phyloP scores from a whole-genome alignment of 2,113 vertebrate genomes.

The Serinus canaria region DNA sequence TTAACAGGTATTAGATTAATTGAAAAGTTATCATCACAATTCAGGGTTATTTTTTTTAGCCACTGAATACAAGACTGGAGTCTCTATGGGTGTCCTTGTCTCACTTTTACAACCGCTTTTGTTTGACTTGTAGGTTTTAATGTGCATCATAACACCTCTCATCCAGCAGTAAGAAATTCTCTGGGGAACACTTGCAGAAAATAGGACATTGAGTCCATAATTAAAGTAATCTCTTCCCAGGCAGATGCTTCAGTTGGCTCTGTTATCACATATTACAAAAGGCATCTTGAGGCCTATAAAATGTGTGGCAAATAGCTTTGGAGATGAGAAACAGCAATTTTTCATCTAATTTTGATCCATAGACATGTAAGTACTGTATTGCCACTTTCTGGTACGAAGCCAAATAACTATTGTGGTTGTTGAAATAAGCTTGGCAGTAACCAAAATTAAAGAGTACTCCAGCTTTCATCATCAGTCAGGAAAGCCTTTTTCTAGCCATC shows the following conservation, averaged over 20 bases:
- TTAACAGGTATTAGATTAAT: conserved; percentile 48
- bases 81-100: conserved; percentile 59
- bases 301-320: conserved; percentile 79
- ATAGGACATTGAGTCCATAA: conserved; percentile 84
- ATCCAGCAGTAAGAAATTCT: conserved; percentile 70
- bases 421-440: conserved; percentile 73
- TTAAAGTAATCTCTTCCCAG: conserved; percentile 84
- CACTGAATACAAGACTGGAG: conserved; percentile 12
- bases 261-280: conserved; percentile 83
- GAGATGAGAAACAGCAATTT: conserved; percentile 80
- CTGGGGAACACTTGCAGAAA: conserved; percentile 80
- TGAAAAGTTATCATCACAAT: conserved; percentile 30
- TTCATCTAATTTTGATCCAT: conserved; percentile 83
- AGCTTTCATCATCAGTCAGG: conserved; percentile 75
- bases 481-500: conserved; percentile 74
- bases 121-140: conserved; percentile 67
- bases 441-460: conserved; percentile 78
- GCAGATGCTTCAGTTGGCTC: conserved; percentile 82
- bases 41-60: not conserved
- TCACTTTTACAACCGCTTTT: conserved; percentile 57
- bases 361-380: conserved; percentile 76
- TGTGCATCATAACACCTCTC: conserved; percentile 73
- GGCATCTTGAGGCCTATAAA: conserved; percentile 82
- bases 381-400: conserved; percentile 71
- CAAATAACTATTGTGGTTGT: conserved; percentile 73